Base-by-base conservation (phyloP, 2,113 vertebrate species). In the Amphilophus citrinellus region DNA sequence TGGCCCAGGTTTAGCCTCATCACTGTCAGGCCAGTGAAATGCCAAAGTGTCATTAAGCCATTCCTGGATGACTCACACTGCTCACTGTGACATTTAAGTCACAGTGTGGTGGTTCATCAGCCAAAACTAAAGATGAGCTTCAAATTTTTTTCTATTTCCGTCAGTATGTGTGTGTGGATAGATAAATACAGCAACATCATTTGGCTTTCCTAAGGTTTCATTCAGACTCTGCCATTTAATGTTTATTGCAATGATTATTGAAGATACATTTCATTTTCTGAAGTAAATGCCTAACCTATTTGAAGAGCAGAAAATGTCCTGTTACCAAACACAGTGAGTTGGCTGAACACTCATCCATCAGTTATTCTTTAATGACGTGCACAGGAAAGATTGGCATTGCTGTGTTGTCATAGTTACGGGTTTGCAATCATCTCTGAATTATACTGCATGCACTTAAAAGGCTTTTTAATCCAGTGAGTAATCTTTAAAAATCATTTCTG, bases 71-170 rank as follows among this genome's bases (percentile, higher is more conserved):
- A 39, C 77, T 75, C 66, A 37, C 61, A 57, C 57, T 30, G 78
- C 77, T 89, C 82, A 76, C 78, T 83, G n/a, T 92, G 91, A 87
- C 88, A 93, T 92, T 91, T 87, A 73, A 88, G 63, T 85, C 79
- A 76, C 76, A 62, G 39, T 44, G 76, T 44, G 57, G 44, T 30
- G 61, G 75, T 85, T 66, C 37, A 17, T 79, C 59, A 78, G 79
- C 73, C 62, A 24, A 53, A 30, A 71, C 79, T 82, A 80, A 53
- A 59, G 57, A 82, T 73, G 24, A 68, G 47, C 76, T 85, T 60
- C 84, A 83, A 63, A 80, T 78, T 84, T 59, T 20, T 73, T 35
- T 44, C 44, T 68, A 24, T 82, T 68, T 78, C 37, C 68, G 32
- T 71, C 80, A 61, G 8, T 47, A 8, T 61, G 24, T 39, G 7